Conservation (phyloP, 2,113 vertebrate species). For the Dryoscopus gambensis region DNA sequence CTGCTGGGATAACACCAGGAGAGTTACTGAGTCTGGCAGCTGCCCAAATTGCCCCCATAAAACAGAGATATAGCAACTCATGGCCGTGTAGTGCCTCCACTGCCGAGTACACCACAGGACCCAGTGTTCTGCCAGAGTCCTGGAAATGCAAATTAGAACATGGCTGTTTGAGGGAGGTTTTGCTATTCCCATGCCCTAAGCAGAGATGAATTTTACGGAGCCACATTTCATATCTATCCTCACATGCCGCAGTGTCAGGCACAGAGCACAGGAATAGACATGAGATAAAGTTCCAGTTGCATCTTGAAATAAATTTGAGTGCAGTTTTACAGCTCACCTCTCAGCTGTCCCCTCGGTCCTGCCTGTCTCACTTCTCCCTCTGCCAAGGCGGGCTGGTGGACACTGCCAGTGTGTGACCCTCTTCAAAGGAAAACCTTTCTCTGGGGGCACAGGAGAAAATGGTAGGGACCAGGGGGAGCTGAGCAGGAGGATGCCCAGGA, state of each 20-base stretch:
- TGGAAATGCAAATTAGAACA: neutral
- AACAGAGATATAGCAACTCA: neutral
- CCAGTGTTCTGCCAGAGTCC: neutral
- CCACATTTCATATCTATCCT: neutral
- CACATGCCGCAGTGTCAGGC: accelerated
- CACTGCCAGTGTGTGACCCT: neutral
- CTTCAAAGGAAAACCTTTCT: neutral
- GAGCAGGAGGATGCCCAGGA: neutral
- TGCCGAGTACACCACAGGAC: neutral
- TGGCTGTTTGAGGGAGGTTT: neutral
- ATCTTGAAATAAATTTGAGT: neutral
- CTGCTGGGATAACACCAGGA: neutral
- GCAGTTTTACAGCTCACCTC: neutral
- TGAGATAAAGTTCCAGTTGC: neutral
- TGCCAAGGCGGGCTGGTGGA: neutral
- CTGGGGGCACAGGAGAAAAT: neutral
- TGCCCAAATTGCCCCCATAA: neutral
- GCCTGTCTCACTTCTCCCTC: neutral
- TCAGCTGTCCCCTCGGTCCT: neutral
- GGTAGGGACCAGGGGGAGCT: neutral
- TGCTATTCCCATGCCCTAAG: neutral
- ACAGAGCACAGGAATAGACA: neutral
- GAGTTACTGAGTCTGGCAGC: neutral
- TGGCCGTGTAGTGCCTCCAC: neutral
- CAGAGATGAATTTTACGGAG: accelerated